Evolutionary conservation across 2,797 vertebrate genomes (phyloP), one percentile per base, ranked within the genome.

Genomic region (Knipowitschia caucasica): DNA sequence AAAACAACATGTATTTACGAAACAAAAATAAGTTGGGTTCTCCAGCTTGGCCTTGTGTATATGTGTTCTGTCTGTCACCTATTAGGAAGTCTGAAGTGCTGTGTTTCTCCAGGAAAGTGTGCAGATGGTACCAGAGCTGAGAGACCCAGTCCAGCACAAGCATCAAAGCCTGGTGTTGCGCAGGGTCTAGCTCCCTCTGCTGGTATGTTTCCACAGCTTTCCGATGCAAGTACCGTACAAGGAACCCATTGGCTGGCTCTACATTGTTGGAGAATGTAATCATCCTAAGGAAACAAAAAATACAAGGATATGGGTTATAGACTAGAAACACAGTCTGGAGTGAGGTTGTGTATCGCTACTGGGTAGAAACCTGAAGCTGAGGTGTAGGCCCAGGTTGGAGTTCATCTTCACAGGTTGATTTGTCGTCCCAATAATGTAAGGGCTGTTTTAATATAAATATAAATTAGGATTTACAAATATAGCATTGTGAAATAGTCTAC

Each of bases 11-110:
- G n/a, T n/a, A n/a, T n/a, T n/a, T n/a, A n/a, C n/a, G n/a, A n/a
- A n/a, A n/a, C n/a, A n/a, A n/a, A n/a, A n/a, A n/a, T n/a, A n/a
- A n/a, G n/a, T n/a, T n/a, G n/a, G n/a, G n/a, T n/a, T n/a, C n/a
- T n/a, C n/a, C n/a, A n/a, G n/a, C n/a, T n/a, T n/a, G n/a, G n/a
- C n/a, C n/a, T n/a, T 14, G 30, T 33, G 17, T 7, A 20, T 7
- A 31, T 21, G 11, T 31, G 3, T 6, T 20, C 17, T 20, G 46
- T 50, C 2, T 51, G 76, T 76, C 66, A 98, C 96, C 96, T 12
- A 98, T 98, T 80, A 98, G 96, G 86, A 98, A 98, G 80, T 98
- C 96, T 0, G 95, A 95, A 59, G 95, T 98, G 88, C 96, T 94
- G 88, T 98, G 94, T 71, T 97, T 97, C 89, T 98, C 96, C 79